A percentile compares a stretch with the other conserved stretches of the same genome.
Conservation (phyloP, 2,113 vertebrate species). For the Holacanthus passer region DNA sequence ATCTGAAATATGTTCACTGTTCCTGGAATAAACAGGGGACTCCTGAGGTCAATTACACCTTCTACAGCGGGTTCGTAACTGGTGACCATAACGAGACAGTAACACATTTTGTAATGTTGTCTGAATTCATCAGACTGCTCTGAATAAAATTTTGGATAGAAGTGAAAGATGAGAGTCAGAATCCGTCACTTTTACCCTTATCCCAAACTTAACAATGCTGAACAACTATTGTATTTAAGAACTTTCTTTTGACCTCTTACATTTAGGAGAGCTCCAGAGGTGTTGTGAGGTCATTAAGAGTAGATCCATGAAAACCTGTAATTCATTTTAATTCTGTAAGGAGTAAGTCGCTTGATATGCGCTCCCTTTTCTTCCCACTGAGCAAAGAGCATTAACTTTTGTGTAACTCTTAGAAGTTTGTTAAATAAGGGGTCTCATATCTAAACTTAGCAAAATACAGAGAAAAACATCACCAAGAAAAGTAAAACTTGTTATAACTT, state of each 20-base stretch:
- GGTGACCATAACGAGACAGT: background rate
- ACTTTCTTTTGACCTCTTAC: background rate
- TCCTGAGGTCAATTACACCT: slow-evolving; percentile 65
- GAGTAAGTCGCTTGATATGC: too few relatives aligned
- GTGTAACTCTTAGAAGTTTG: background rate
- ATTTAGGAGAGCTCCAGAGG: too few relatives aligned
- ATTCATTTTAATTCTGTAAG: too few relatives aligned
- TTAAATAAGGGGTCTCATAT: too few relatives aligned
- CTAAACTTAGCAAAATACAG: too few relatives aligned
- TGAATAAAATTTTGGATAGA: background rate
- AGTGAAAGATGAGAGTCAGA: background rate
- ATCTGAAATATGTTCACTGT: slow-evolving; percentile 61
- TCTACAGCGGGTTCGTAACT: slow-evolving; percentile 54
- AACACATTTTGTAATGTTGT: background rate
- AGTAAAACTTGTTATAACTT: too few relatives aligned
- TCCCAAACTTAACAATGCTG: background rate
- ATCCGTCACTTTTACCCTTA: background rate
- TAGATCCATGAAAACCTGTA: too few relatives aligned
- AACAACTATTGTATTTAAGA: background rate
- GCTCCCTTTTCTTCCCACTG: too few relatives aligned
- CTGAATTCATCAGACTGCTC: background rate
- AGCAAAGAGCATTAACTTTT: background rate
- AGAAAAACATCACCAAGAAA: too few relatives aligned
- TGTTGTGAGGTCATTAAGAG: too few relatives aligned
- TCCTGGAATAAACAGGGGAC: slow-evolving; percentile 45